These are phyloP conservation scores for Troides helena DNA, from an alignment of 2,888 invertebrate genomes.

Conservation along the genomic window DNA sequence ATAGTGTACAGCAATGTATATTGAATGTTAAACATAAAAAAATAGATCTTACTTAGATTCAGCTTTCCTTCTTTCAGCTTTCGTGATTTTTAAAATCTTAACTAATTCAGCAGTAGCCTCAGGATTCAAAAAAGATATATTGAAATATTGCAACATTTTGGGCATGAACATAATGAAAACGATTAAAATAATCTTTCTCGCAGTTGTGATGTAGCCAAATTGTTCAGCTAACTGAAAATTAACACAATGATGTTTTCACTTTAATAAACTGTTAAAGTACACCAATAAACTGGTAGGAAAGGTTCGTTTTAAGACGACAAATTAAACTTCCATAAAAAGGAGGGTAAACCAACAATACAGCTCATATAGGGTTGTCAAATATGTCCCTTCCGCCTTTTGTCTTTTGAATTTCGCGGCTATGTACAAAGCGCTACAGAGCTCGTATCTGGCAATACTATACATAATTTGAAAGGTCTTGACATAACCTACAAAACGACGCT, in stretches of 20 bases:
- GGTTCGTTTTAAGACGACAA: neutral
- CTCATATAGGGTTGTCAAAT: too few relatives aligned
- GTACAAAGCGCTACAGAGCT: too few relatives aligned
- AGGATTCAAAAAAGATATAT: constrained; percentile 62
- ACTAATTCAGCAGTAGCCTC: constrained; percentile 57
- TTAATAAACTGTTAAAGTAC: neutral
- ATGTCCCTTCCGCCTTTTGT: too few relatives aligned
- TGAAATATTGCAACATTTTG: constrained; percentile 49
- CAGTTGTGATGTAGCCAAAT: constrained; percentile 59
- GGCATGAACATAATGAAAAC: constrained; percentile 60
- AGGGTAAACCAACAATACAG: too few relatives aligned
- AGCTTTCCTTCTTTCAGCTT: constrained; percentile 57
- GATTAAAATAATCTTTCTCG: constrained; percentile 56
- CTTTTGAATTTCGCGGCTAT: too few relatives aligned
- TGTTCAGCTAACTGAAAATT: constrained; percentile 65
- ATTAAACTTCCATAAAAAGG: too few relatives aligned
- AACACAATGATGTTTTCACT: neutral
- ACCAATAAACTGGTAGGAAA: neutral
- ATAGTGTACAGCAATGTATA: too few relatives aligned
- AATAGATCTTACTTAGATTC: constrained; percentile 53
- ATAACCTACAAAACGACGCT: too few relatives aligned
- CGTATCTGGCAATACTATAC: too few relatives aligned
- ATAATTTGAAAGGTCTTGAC: too few relatives aligned
- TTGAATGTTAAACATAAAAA: neutral
- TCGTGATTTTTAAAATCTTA: constrained; percentile 60